A percentile compares a stretch with the other conserved stretches of the same genome.
phyloP scores from a whole-genome alignment of 2,797 vertebrate species.

The Poeciliopsis gracilis region DNA sequence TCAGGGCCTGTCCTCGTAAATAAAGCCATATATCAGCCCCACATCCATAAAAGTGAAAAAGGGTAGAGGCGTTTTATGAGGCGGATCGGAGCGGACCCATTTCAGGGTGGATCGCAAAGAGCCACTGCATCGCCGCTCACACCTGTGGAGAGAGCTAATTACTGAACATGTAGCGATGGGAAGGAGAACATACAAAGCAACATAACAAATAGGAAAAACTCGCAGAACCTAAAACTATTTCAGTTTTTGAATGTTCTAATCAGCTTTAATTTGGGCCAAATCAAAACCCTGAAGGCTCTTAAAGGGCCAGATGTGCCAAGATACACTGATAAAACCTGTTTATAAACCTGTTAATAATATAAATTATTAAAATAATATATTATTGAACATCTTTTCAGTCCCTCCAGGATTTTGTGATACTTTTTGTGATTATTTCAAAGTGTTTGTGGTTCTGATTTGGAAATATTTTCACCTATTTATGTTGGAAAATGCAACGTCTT shows the following conservation, averaged over 20 bases:
- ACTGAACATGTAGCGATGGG: slow-evolving; percentile 56
- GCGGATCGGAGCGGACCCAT: slow-evolving; percentile 58
- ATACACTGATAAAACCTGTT: too few relatives aligned
- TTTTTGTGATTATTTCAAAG: too few relatives aligned
- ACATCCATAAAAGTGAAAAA: slow-evolving; percentile 80
- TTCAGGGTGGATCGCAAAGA: slow-evolving; percentile 48
- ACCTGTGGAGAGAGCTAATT: slow-evolving; percentile 71
- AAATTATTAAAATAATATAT: too few relatives aligned
- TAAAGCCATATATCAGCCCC: slow-evolving; percentile 81
- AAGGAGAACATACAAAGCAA: slow-evolving; percentile 6
- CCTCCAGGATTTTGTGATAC: too few relatives aligned
- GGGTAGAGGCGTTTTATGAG: slow-evolving; percentile 76
- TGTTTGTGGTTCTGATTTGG: too few relatives aligned
- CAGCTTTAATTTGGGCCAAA: too few relatives aligned
- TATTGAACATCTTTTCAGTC: too few relatives aligned
- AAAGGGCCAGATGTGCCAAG: too few relatives aligned
- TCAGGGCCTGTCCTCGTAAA: slow-evolving; percentile 82
- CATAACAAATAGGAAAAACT: not conserved
- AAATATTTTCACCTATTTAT: too few relatives aligned
- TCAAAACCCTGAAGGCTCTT: too few relatives aligned
- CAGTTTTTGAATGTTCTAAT: not conserved
- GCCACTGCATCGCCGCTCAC: slow-evolving; percentile 50
- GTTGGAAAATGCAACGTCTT: too few relatives aligned
- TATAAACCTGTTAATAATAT: too few relatives aligned
- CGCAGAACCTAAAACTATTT: not conserved